Conservation (phyloP, 2,113 vertebrate species). For the Mastomys natalensis region DNA sequence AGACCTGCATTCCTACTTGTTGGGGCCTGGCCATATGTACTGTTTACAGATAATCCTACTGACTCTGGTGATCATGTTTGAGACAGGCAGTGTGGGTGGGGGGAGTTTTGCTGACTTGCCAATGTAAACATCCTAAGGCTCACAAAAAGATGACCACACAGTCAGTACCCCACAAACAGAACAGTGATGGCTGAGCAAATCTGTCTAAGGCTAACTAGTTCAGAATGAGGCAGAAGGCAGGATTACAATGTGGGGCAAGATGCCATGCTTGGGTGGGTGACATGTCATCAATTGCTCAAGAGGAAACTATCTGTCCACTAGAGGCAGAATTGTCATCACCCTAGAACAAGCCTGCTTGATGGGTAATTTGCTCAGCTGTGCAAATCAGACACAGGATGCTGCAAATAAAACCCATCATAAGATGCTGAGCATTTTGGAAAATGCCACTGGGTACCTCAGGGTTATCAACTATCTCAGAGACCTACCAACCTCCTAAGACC, state of each 20-base stretch:
- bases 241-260: not conserved
- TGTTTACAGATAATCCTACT: not conserved
- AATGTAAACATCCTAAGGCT: not conserved
- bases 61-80: not conserved
- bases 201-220: not conserved
- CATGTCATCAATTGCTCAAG: not conserved
- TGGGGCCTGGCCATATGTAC: not conserved
- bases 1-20: not conserved
- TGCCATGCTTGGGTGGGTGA: too few relatives aligned
- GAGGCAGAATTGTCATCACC: not conserved
- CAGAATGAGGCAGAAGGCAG: too few relatives aligned
- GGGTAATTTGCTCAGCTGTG: too few relatives aligned
- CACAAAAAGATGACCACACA: not conserved
- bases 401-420: not conserved
- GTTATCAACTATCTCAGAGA: not conserved
- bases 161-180: not conserved
- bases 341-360: not conserved
- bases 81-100: constrained; percentile 30
- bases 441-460: not conserved
- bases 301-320: not conserved
- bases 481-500: not conserved
- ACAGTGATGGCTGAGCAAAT: too few relatives aligned
- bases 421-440: not conserved
- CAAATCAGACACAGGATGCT: not conserved
- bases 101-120: constrained; percentile 10